Conservation (phyloP, 2,888 invertebrate species). For the Clitarchus hookeri region DNA sequence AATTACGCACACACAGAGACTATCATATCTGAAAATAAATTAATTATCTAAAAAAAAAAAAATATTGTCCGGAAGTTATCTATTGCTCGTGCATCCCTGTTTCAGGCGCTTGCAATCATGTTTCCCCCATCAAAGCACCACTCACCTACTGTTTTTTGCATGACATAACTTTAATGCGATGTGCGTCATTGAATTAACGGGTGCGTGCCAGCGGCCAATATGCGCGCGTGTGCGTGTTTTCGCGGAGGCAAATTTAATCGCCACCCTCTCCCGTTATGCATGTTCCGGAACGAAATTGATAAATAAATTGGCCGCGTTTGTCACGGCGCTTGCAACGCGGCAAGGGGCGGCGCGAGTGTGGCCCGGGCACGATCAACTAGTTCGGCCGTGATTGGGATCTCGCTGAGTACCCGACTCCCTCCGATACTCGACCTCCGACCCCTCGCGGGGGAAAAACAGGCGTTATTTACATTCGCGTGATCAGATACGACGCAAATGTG, state of each 20-base stretch:
- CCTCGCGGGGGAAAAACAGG: background rate
- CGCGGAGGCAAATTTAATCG: background rate
- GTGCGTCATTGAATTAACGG: conserved; percentile 3
- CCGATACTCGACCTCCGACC: background rate
- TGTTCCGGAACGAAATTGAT: background rate
- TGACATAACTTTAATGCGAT: background rate
- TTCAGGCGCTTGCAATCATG: background rate
- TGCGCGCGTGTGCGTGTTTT: background rate
- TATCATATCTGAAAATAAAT: no score
- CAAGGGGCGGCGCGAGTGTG: background rate
- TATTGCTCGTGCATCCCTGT: background rate
- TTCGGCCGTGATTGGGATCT: background rate
- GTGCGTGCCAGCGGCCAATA: background rate
- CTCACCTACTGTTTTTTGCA: background rate
- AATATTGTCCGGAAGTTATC: background rate
- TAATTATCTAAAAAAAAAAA: no score
- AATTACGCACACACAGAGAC: no score
- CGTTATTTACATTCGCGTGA: background rate
- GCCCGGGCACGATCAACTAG: background rate
- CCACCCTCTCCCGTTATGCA: background rate
- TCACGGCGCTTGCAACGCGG: background rate
- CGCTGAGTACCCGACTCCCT: background rate
- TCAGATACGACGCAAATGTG: background rate
- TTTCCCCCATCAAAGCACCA: background rate
- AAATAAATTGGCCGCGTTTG: conserved; percentile 1